These are phyloP conservation scores for Therioaphis trifolii DNA, from an alignment of 2,888 invertebrate genomes.

Conservation along the genomic window DNA sequence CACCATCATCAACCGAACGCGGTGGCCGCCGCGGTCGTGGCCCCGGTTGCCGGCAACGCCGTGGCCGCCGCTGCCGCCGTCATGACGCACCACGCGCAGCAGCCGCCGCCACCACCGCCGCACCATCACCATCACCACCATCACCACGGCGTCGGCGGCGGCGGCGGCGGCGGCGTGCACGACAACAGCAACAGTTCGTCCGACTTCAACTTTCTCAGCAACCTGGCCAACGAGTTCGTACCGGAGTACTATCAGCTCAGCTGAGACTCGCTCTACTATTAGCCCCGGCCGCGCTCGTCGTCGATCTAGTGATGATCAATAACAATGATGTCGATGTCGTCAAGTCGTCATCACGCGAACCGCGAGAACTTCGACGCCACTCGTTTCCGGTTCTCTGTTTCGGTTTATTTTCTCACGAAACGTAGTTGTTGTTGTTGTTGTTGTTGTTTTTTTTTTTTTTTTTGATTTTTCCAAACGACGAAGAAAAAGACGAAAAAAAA, in stretches of 20 bases:
- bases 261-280: slow-evolving; percentile 68
- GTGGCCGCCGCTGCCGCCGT: slow-evolving; percentile 68
- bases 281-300: background rate
- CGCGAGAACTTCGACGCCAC: no score
- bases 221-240: slow-evolving; percentile 88
- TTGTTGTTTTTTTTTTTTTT: no score
- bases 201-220: slow-evolving; percentile 93
- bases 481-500: no score
- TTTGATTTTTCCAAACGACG: no score
- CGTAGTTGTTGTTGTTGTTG: no score
- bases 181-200: slow-evolving; percentile 93
- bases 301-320: no score
- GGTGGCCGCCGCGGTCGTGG: slow-evolving; percentile 68
- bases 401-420: no score
- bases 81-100: slow-evolving; percentile 16
- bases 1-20: slow-evolving; percentile 12
- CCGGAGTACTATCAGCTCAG: slow-evolving; percentile 89
- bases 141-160: slow-evolving; percentile 57
- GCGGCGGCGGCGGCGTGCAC: slow-evolving; percentile 65
- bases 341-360: no score
- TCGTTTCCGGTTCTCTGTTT: no score
- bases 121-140: slow-evolving; percentile 65
- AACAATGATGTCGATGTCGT: no score
- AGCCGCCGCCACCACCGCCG: background rate
- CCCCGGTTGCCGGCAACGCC: slow-evolving; percentile 67